phyloP scores from a whole-genome alignment of 2,113 vertebrate species.

The Fukomys damarensis region DNA sequence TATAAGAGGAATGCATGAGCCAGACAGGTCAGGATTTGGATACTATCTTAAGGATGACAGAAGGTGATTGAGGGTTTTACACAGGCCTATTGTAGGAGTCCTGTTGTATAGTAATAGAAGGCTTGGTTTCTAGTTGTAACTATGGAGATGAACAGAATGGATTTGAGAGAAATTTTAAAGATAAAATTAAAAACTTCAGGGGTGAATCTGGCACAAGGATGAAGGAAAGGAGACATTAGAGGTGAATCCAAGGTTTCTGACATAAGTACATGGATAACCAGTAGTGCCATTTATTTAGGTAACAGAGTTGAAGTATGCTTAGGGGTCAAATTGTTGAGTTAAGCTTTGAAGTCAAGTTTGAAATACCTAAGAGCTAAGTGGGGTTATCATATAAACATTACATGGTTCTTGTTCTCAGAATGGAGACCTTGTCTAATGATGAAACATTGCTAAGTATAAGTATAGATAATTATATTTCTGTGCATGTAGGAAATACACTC shows the following conservation, averaged over 20 bases:
- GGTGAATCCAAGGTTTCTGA: background rate
- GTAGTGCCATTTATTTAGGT: background rate
- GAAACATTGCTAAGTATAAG: background rate
- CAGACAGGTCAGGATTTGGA: background rate
- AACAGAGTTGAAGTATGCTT: background rate
- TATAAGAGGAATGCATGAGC: background rate
- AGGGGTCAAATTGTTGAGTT: background rate
- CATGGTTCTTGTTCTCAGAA: background rate
- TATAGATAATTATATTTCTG: background rate
- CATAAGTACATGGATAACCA: background rate
- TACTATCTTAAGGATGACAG: background rate
- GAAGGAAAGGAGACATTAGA: background rate
- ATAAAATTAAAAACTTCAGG: background rate
- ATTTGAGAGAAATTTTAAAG: background rate
- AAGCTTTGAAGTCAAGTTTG: background rate
- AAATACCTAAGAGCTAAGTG: background rate
- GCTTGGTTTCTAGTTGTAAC: background rate
- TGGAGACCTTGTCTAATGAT: background rate
- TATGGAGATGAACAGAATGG: background rate
- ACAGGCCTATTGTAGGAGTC: background rate
- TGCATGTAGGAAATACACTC: background rate
- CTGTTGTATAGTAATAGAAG: background rate
- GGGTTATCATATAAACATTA: background rate
- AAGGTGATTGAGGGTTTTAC: background rate
- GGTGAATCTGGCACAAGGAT: background rate